phyloP scores from a whole-genome alignment of 1,140 invertebrate species.

The Drosophila pseudoananassae region DNA sequence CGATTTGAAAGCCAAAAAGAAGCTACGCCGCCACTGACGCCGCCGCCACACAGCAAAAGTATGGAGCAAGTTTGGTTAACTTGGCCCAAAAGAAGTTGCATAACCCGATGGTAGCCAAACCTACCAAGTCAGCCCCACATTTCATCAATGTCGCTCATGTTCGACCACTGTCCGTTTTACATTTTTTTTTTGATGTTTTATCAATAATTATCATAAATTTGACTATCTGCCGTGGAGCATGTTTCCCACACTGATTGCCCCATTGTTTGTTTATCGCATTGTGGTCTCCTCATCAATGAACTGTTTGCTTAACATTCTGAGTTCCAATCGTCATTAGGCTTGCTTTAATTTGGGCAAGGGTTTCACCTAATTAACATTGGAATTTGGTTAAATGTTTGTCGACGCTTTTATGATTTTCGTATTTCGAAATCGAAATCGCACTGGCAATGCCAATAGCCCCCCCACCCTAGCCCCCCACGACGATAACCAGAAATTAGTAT shows the following conservation, averaged over 20 bases:
- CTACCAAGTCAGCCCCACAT: conserved; percentile 55
- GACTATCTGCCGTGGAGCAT: conserved; percentile 8
- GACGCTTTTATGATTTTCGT: conserved; percentile 6
- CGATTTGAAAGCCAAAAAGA: conserved; percentile 80
- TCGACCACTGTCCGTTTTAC: conserved; percentile 16
- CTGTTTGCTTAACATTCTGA: conserved; percentile 45
- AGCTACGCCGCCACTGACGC: conserved; percentile 44
- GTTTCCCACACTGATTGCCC: conserved; percentile 49
- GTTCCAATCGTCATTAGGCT: conserved; percentile 12
- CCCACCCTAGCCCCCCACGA: not conserved
- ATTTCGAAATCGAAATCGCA: conserved; percentile 41
- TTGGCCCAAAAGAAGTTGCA: conserved; percentile 48
- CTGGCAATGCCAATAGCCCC: not conserved
- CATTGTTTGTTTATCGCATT: conserved; percentile 24
- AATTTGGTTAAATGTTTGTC: conserved; percentile 54
- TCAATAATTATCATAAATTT: conserved; percentile 62
- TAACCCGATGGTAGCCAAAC: conserved; percentile 39
- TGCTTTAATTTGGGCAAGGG: conserved; percentile 33
- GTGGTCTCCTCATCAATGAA: conserved; percentile 10
- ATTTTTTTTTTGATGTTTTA: conserved; percentile 33
- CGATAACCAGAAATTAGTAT: conserved; percentile 2
- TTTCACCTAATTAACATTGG: conserved; percentile 63
- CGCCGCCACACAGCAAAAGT: conserved; percentile 16
- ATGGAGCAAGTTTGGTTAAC: conserved; percentile 45
- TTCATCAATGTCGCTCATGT: conserved; percentile 69